Evolutionary conservation across 2,113 vertebrate genomes (phyloP).

Genomic region (Cairina moschata): DNA sequence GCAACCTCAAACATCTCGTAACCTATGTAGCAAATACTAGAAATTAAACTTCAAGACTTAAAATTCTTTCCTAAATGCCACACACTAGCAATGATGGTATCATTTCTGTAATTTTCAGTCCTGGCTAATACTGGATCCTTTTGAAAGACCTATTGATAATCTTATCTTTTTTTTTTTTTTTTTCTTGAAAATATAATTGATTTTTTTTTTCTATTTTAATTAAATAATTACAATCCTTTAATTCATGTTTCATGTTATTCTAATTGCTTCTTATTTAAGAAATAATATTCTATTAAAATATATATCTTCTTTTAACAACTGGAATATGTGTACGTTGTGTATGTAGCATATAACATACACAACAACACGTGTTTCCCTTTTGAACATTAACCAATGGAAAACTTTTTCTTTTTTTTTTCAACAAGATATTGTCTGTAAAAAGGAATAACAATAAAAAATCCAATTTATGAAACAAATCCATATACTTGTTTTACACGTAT

Average conservation of each 20-base stretch:
- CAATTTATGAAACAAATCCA: neutral
- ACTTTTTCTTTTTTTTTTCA: neutral
- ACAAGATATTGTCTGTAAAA: neutral
- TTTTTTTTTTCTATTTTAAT: neutral
- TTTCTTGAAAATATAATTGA: rapidly evolving
- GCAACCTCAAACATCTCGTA: neutral
- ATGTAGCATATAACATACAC: neutral
- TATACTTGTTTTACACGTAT: neutral
- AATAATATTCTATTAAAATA: neutral
- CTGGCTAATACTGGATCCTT: neutral
- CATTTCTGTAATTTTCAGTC: neutral
- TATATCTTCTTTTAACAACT: neutral
- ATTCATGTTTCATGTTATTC: neutral
- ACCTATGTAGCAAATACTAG: neutral
- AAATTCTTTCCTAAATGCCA: neutral
- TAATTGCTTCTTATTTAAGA: neutral
- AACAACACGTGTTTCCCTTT: neutral
- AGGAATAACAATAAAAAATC: neutral
- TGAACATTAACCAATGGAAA: neutral
- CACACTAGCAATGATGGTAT: neutral
- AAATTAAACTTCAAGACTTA: neutral
- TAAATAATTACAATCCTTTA: neutral
- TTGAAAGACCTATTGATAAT: neutral
- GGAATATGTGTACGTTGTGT: neutral
- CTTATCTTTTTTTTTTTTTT: neutral